Conservation (phyloP, 92 coral and sea anemone genomes). For the Umimayanthus chanpuru region DNA sequence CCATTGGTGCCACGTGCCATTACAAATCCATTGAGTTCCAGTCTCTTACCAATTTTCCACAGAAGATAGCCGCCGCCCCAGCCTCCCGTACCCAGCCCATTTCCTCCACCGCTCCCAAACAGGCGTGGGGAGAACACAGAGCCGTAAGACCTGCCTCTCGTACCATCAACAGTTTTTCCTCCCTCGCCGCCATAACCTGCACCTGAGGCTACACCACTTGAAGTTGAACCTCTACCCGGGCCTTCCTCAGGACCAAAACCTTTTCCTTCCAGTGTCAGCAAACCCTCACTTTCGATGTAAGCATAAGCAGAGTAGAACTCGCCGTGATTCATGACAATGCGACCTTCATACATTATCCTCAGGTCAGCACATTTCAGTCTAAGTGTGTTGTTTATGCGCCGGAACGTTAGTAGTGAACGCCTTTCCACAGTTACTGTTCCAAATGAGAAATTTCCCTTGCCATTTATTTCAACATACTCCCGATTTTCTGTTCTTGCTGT, state of each 20-base stretch:
- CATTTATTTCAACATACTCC: slow-evolving; percentile 56
- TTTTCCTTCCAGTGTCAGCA: slow-evolving; percentile 60
- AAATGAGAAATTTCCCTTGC: slow-evolving; percentile 70
- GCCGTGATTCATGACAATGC: slow-evolving; percentile 63
- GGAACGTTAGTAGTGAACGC: slow-evolving; percentile 49
- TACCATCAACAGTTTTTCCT: slow-evolving; percentile 41
- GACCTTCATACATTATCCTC: slow-evolving; percentile 66
- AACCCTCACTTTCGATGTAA: slow-evolving; percentile 65
- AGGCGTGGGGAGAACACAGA: slow-evolving; percentile 65
- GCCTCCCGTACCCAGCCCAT: slow-evolving; percentile 69
- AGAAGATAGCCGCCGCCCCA: slow-evolving; percentile 61
- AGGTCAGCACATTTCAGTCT: slow-evolving; percentile 54
- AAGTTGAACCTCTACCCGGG: slow-evolving; percentile 61
- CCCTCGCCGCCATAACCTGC: slow-evolving; percentile 82
- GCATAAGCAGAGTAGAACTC: slow-evolving; percentile 56
- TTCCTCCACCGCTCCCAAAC: slow-evolving; percentile 75
- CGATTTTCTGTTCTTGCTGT: slow-evolving; percentile 72
- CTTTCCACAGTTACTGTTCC: slow-evolving; percentile 66
- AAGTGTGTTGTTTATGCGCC: slow-evolving; percentile 51
- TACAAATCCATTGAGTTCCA: slow-evolving; percentile 62
- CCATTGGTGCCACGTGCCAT: slow-evolving; percentile 61
- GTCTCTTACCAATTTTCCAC: slow-evolving; percentile 56
- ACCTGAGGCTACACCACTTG: slow-evolving; percentile 61
- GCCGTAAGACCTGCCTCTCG: slow-evolving; percentile 65
- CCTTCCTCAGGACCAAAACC: slow-evolving; percentile 65